Base-by-base conservation (phyloP, 2,113 vertebrate genomes). In the Myodes glareolus region DNA sequence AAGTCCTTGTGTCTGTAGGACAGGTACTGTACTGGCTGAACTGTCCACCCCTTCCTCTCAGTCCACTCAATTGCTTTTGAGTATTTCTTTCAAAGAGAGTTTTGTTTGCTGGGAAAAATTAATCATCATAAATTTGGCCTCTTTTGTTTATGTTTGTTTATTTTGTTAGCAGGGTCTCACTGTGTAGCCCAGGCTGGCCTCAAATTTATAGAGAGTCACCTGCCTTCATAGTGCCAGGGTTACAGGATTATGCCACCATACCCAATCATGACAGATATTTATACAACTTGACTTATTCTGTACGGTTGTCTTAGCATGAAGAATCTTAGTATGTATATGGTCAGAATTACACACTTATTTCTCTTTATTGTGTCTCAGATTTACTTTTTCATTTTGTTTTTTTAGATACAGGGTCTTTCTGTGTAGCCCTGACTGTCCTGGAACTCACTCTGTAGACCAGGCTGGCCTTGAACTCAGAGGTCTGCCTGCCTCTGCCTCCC, bases 271-370 rank as follows among this genome's bases (percentile, higher is more conserved):
- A n/a, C 36, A 81, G 58, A 58, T 81, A 58, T 21, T 58, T 81
- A 63, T 42, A 63, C 7, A 84, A 14, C 55, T 63, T 42, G n/a
- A 27, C 25, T 42, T 9, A 63, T 16, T 84, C 3, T 84, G 21
- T 63, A 19, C 29, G 25, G 58, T 63, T 63, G 58, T 84, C n/a
- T 84, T 29, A 36, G 16, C 19, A 33, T 14, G 55, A 77, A 96
- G 67, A 94, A 89, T 52, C 72, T 85, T 89, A 70, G 9, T 80
- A 61, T 33, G 9, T 39, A 72, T 70, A 14, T 25, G 42, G 17
- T 67, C n/a, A 87, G 86, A 82, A 87, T 85, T 75, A 85, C 33
- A 3, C 1, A 42, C 86, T 84, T 58, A 68, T 95, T 93, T 96
- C 88, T 36, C 45, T 96, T 84, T 55, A 67, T 73, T 73, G 25